These are phyloP conservation scores for Orthonychiurus folsomi DNA, from an alignment of 2,888 invertebrate genomes.

Conservation along the genomic window DNA sequence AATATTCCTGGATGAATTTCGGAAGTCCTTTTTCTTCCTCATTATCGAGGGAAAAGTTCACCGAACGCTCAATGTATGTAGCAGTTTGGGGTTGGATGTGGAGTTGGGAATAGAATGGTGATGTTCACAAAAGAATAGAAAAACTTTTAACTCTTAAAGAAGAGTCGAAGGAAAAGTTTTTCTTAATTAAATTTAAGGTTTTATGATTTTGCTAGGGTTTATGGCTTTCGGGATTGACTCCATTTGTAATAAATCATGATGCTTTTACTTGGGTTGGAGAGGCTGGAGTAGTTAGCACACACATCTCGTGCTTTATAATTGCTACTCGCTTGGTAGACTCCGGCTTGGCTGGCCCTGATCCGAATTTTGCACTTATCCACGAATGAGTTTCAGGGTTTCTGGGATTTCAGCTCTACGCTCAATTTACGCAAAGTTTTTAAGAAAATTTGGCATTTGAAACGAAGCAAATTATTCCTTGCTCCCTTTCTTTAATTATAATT, in stretches of 20 bases:
- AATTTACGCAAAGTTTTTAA: too few relatives aligned
- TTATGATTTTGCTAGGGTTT: constrained; percentile 2
- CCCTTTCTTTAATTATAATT: too few relatives aligned
- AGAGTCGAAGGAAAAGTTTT: neutral
- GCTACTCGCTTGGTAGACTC: too few relatives aligned
- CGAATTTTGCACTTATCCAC: too few relatives aligned
- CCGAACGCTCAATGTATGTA: neutral
- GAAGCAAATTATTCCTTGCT: too few relatives aligned
- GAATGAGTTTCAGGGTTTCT: too few relatives aligned
- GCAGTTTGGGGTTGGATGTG: neutral
- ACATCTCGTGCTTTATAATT: neutral
- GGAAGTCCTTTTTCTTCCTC: neutral
- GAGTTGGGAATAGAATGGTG: neutral
- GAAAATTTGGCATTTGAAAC: too few relatives aligned
- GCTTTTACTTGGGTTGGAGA: neutral
- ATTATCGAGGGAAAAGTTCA: neutral
- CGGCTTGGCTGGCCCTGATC: too few relatives aligned
- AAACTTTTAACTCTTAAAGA: constrained; percentile 1
- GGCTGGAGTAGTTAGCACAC: neutral
- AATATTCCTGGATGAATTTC: too few relatives aligned
- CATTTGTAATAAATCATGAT: neutral
- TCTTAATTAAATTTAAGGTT: constrained; percentile 9
- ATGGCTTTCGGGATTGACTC: neutral
- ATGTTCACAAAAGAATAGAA: neutral
- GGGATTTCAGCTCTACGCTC: too few relatives aligned